Evolutionary conservation across 92 coral and sea anemone species (phyloP).

Genomic region (Paramuricea clavata): DNA sequence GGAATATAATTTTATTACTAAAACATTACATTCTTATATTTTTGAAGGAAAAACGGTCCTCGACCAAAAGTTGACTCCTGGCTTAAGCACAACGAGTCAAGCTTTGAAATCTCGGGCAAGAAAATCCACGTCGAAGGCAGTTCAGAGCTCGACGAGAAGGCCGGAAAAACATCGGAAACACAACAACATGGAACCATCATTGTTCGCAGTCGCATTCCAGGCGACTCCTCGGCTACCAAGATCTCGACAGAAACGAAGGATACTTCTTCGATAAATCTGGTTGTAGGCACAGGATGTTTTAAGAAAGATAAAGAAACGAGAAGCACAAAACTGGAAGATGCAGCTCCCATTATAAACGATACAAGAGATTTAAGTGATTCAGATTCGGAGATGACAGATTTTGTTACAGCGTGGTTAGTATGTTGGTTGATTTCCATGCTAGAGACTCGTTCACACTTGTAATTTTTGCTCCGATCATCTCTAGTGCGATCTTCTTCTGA

Average conservation of each 20-base stretch:
- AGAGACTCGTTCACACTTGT: too few relatives aligned
- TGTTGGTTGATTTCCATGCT: not conserved
- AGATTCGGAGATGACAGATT: not conserved
- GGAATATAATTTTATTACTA: too few relatives aligned
- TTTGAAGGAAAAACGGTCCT: not conserved
- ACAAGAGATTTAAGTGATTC: not conserved
- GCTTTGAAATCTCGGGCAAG: conserved; percentile 2
- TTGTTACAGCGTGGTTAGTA: not conserved
- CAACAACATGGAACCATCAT: not conserved
- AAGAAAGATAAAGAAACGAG: not conserved
- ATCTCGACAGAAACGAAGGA: not conserved
- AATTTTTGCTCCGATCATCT: too few relatives aligned
- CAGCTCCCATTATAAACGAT: not conserved
- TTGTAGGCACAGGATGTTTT: conserved; percentile 10
- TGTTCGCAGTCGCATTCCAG: not conserved
- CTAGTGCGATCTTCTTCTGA: too few relatives aligned
- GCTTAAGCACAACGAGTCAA: not conserved
- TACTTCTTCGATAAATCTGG: not conserved
- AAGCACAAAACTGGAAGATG: not conserved
- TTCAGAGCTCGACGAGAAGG: not conserved
- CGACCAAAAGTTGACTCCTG: conserved; percentile 5
- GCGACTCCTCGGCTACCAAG: not conserved
- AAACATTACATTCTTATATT: too few relatives aligned
- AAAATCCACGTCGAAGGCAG: not conserved
- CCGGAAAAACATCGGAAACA: not conserved